Percentiles rank a stretch among this genome's conserved stretches.
phyloP scores from a whole-genome alignment of 1,140 invertebrate genomes.

The Drosophila rufa region DNA sequence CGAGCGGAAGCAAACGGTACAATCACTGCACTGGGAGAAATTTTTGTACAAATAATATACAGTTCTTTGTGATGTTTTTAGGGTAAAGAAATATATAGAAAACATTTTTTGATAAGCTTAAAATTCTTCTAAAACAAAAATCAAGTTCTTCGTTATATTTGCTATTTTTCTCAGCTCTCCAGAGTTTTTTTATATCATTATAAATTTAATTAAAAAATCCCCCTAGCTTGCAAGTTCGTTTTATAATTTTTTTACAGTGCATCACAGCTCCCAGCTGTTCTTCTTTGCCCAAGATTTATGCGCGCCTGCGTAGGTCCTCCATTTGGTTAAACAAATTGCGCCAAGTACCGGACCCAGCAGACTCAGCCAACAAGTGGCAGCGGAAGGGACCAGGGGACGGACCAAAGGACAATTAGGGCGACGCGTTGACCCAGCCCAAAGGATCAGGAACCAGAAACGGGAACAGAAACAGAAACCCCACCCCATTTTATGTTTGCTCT shows the following conservation, averaged over 20 bases:
- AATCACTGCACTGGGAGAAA: conserved; percentile 28
- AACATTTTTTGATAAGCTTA: neutral
- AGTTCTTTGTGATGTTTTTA: neutral
- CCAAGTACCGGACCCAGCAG: conserved; percentile 45
- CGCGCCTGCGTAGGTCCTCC: conserved; percentile 49
- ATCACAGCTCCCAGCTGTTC: conserved; percentile 25
- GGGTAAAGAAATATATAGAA: no score
- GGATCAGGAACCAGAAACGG: conserved; percentile 14
- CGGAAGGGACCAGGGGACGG: conserved; percentile 15
- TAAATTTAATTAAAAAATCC: neutral
- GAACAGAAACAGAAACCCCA: conserved; percentile 15
- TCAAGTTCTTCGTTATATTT: neutral
- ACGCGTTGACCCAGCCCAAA: conserved; percentile 55
- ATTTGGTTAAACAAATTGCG: conserved; percentile 74
- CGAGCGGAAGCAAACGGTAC: conserved; percentile 45
- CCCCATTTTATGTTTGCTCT: conserved; percentile 42
- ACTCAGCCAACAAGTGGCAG: conserved; percentile 20
- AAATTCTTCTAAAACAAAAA: neutral
- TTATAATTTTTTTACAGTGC: conserved; percentile 5
- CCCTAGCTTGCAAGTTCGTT: rapidly evolving
- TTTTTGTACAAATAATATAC: neutral
- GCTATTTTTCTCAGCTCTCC: neutral
- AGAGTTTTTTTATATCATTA: neutral
- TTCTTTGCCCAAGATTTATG: conserved; percentile 63
- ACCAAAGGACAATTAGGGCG: conserved; percentile 69